A percentile compares a stretch with the other conserved stretches of the same genome.
These are phyloP conservation scores for Calameuta filiformis DNA, from an alignment of 2,888 invertebrate genomes.

Conservation along the genomic window DNA sequence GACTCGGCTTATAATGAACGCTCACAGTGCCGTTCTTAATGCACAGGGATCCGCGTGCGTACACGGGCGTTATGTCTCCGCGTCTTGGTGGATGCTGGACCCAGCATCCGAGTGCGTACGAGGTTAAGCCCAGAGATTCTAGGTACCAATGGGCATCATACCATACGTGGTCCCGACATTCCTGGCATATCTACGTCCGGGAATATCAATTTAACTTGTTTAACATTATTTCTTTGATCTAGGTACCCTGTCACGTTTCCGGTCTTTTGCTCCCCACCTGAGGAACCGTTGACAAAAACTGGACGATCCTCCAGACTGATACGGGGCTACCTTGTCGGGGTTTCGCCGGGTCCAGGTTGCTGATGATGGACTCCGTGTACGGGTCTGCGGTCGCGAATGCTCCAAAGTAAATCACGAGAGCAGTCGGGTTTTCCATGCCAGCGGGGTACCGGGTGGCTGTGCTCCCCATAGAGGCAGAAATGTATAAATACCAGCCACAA, in stretches of 20 bases:
- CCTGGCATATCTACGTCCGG: not conserved
- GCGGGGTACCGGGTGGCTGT: conserved; percentile 40
- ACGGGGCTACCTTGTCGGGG: not conserved
- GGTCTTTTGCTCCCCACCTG: not conserved
- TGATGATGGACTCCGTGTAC: not conserved
- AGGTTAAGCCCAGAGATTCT: not conserved
- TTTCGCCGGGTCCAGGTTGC: not conserved
- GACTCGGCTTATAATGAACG: conserved; percentile 54
- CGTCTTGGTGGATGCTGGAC: not conserved
- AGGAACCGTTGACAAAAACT: not conserved
- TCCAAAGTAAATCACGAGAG: conserved; percentile 38
- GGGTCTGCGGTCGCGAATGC: not conserved
- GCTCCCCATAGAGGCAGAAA: conserved; percentile 40
- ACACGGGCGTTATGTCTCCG: not conserved
- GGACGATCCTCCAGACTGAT: not conserved
- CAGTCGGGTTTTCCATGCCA: conserved; percentile 42
- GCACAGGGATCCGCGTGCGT: conserved; percentile 13
- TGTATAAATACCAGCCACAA: conserved; percentile 57
- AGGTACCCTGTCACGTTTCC: not conserved
- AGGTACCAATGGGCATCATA: not conserved
- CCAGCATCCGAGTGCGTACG: not conserved
- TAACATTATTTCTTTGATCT: not conserved
- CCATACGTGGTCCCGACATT: not conserved
- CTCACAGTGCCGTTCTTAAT: conserved; percentile 47
- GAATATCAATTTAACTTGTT: not conserved